These are phyloP conservation scores for Drosophila stalkeri DNA, from an alignment of 2,888 invertebrate genomes.

Conservation along the genomic window DNA sequence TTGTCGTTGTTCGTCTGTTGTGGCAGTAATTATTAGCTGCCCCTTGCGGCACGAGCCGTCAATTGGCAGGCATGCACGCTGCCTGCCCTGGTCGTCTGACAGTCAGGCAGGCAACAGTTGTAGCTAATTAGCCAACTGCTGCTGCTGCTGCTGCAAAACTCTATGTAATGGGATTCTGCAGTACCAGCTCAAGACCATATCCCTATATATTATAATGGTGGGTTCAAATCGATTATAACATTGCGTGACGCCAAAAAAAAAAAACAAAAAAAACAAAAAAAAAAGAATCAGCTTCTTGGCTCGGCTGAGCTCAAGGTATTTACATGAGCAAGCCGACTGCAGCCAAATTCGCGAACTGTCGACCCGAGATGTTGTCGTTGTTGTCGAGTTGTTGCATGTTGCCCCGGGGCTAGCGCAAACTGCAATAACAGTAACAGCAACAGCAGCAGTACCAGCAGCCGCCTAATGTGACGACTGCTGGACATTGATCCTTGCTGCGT, in stretches of 20 bases:
- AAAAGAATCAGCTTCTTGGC: background rate
- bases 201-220: slow-evolving; percentile 56
- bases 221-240: slow-evolving; percentile 82
- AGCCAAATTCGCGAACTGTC: slow-evolving; percentile 19
- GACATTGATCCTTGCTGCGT: slow-evolving; percentile 57
- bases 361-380: slow-evolving; percentile 35
- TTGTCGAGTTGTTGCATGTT: slow-evolving; percentile 52
- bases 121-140: slow-evolving; percentile 79
- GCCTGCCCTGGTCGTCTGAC: slow-evolving; percentile 9
- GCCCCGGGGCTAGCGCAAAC: slow-evolving; percentile 50
- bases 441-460: slow-evolving; percentile 1
- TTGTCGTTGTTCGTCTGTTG: slow-evolving; percentile 13
- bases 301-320: slow-evolving; percentile 19
- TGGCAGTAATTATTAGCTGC: slow-evolving; percentile 49
- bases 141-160: slow-evolving; percentile 52
- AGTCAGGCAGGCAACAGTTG: slow-evolving; percentile 66
- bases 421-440: slow-evolving; percentile 18
- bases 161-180: slow-evolving; percentile 42
- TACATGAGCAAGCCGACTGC: slow-evolving; percentile 28
- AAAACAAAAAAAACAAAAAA: too few relatives aligned
- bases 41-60: slow-evolving; percentile 72
- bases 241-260: slow-evolving; percentile 43
- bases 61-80: slow-evolving; percentile 50
- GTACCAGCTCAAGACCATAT: slow-evolving; percentile 28
- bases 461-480: slow-evolving; percentile 79